Evolutionary conservation across 2,113 vertebrate genomes (phyloP).

Genomic region (Rutilus rutilus): DNA sequence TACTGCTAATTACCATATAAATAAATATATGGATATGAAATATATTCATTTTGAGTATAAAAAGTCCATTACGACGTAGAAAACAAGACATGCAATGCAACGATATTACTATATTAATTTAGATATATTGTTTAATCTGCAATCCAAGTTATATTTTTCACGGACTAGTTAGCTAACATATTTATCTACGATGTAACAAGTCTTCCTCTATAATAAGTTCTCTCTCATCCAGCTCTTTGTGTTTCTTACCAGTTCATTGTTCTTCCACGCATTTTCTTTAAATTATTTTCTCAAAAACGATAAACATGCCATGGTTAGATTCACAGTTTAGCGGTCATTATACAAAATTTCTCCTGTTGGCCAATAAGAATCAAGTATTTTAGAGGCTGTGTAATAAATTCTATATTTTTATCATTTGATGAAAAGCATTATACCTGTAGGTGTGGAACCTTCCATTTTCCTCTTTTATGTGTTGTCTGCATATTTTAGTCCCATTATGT

Average conservation of each 20-base stretch:
- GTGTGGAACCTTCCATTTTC: not conserved
- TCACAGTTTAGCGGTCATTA: not conserved
- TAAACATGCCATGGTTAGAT: not conserved
- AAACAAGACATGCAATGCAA: not conserved
- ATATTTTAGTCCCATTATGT: not conserved
- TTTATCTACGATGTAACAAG: not conserved
- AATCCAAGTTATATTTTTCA: not conserved
- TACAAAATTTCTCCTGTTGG: not conserved
- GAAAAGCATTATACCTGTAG: not conserved
- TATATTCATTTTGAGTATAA: not conserved
- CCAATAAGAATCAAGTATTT: not conserved
- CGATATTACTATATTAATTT: not conserved
- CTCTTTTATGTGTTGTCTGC: not conserved
- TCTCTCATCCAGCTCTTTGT: not conserved
- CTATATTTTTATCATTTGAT: not conserved
- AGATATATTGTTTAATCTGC: not conserved
- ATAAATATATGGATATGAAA: not conserved
- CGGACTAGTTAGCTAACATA: not conserved
- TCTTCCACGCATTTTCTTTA: not conserved
- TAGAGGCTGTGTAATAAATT: not conserved
- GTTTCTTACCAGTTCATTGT: not conserved
- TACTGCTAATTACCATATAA: not conserved
- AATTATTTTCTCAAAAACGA: not conserved
- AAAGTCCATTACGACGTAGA: not conserved
- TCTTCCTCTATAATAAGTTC: constrained; percentile 1